Evolutionary conservation across 2,888 invertebrate genomes (phyloP), one percentile per base, ranked within the genome.

Genomic region (Schizaphis graminum): DNA sequence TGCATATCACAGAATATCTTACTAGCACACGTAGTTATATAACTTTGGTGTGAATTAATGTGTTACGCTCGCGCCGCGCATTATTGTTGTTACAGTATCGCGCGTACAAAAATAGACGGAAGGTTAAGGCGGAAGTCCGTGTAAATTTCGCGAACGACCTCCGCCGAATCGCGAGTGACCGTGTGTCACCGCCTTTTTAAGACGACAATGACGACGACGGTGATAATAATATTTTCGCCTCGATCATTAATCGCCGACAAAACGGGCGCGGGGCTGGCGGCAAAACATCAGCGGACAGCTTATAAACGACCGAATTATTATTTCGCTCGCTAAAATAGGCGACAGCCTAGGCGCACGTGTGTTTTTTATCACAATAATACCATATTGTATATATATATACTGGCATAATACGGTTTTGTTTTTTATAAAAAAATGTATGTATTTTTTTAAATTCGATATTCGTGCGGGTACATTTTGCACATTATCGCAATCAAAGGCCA

Each of bases 81-180:
- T 85, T 85, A 44, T 85, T 85, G 44, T 85, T 85, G 44, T 85
- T 85, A 35, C 21, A 35, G 53, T 53, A 35, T n/a, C 35, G 56
- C 44, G 44, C n/a, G 92, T 24, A n/a, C 92, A n/a, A 77, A 93
- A 93, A 93, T 93, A 93, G 88, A 88, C 89, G 56, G 87, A 92
- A 92, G 92, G 92, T 92, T 92, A 88, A 88, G 67, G 92, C 77
- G 92, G 92, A 93, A 93, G 77, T 93, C 53, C 67, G 77, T 89
- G 67, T 67, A 56, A 77, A 41, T 44, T 8, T 89, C 41, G 53
- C 24, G 77, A 77, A 35, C 56, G 92, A 89, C 88, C 92, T 93
- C 92, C 88, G 28, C 41, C 10, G 56, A 49, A n/a, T 0, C 67
- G 21, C 49, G 35, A 77, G 77, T 35, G 57, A 16, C 28, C 28